Conservation (phyloP, 2,113 vertebrate species). For the Caranx melampygus region DNA sequence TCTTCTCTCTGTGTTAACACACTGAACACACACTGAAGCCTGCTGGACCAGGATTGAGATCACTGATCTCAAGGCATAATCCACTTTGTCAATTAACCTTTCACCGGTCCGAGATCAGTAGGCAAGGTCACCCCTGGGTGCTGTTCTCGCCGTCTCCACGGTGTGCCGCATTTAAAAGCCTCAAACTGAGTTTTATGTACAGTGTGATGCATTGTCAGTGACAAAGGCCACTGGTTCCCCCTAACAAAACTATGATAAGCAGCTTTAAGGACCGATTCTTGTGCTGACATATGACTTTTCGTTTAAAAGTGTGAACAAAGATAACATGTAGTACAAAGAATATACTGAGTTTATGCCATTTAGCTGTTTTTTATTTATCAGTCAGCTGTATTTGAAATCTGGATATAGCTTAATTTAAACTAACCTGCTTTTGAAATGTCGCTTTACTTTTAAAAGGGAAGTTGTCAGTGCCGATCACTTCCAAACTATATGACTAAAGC, state of each 20-base stretch:
- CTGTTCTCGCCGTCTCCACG: slow-evolving; percentile 73
- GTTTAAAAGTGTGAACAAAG: slow-evolving; percentile 2
- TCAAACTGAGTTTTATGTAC: slow-evolving; percentile 61
- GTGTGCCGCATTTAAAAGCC: slow-evolving; percentile 65
- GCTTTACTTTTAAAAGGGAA: background rate
- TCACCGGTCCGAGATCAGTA: slow-evolving; percentile 80
- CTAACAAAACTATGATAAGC: background rate
- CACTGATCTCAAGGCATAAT: slow-evolving; percentile 81
- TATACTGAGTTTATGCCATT: background rate
- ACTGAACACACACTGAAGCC: slow-evolving; percentile 66
- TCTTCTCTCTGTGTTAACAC: slow-evolving; percentile 36
- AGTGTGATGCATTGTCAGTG: slow-evolving; percentile 53
- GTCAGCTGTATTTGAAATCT: background rate
- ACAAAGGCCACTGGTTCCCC: slow-evolving; percentile 10
- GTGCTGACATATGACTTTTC: slow-evolving; percentile 4
- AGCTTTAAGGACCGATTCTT: background rate
- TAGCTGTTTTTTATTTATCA: background rate
- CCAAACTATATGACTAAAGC: background rate
- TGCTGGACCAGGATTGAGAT: slow-evolving; percentile 75
- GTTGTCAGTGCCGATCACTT: background rate
- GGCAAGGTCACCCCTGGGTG: slow-evolving; percentile 83
- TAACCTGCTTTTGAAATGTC: background rate
- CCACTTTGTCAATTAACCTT: slow-evolving; percentile 85
- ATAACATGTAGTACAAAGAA: background rate
- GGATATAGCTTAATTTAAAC: background rate